phyloP scores from a whole-genome alignment of 1,140 invertebrate genomes.

The Limonius californicus region DNA sequence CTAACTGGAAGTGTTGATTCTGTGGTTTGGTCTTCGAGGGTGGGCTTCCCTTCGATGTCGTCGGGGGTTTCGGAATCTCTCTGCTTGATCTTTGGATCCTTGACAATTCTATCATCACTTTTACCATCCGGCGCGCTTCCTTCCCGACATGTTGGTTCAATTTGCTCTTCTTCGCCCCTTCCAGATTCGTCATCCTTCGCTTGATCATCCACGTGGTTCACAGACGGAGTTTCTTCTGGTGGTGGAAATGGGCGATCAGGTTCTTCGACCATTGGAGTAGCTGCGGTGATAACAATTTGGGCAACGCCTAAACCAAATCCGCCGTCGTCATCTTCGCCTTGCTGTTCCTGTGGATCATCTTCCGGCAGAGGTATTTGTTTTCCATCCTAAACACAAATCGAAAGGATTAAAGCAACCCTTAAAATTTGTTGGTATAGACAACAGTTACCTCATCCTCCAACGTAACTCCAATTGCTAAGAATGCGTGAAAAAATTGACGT shows the following conservation, averaged over 20 bases:
- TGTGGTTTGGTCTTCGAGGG: slow-evolving; percentile 41
- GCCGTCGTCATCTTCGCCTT: slow-evolving; percentile 34
- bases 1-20: slow-evolving; percentile 54
- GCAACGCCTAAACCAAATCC: slow-evolving; percentile 65
- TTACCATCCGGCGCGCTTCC: slow-evolving; percentile 34
- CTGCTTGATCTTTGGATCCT: slow-evolving; percentile 33
- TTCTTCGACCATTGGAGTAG: slow-evolving; percentile 82
- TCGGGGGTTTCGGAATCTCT: slow-evolving; percentile 28
- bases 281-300: slow-evolving; percentile 83
- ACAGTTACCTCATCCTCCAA: too few relatives aligned
- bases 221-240: slow-evolving; percentile 47
- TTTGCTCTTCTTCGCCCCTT: too few relatives aligned
- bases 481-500: too few relatives aligned
- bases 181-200: slow-evolving; percentile 25
- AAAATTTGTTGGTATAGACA: too few relatives aligned
- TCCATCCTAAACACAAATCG: too few relatives aligned
- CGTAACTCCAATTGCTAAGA: too few relatives aligned
- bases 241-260: slow-evolving; percentile 64
- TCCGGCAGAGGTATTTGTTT: slow-evolving; percentile 4
- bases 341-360: slow-evolving; percentile 29
- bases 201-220: slow-evolving; percentile 40
- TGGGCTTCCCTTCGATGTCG: slow-evolving; percentile 40
- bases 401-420: too few relatives aligned
- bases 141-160: too few relatives aligned
- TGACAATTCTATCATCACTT: slow-evolving; percentile 37